Conservation (phyloP, 2,888 invertebrate species). For the Malthinus seriepunctatus region DNA sequence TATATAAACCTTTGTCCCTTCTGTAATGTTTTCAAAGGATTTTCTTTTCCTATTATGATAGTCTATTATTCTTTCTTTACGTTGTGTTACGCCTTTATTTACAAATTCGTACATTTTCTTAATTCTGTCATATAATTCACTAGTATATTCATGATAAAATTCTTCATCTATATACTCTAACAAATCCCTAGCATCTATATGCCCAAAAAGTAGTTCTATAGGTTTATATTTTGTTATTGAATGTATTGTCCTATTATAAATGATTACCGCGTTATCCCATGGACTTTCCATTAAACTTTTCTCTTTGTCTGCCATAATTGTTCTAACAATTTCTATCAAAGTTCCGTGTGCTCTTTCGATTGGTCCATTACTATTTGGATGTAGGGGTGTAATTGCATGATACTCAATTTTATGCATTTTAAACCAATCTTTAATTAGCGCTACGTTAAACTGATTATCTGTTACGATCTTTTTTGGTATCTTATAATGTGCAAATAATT, state of each 20-base stretch:
- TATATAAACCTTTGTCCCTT: neutral
- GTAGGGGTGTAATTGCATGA: neutral
- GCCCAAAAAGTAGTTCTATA: constrained; percentile 5
- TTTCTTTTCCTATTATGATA: no score
- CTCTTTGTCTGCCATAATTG: neutral
- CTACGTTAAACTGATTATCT: constrained; percentile 3
- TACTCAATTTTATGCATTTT: neutral
- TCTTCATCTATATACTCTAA: neutral
- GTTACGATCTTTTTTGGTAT: neutral
- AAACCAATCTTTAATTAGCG: constrained; percentile 1
- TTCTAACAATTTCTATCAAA: neutral
- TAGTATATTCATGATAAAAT: constrained; percentile 1
- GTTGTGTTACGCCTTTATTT: neutral
- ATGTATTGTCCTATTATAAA: constrained; percentile 1
- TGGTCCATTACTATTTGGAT: constrained; percentile 7
- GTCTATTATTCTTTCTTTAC: neutral
- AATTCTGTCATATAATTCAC: neutral
- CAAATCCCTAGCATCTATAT: neutral
- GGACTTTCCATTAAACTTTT: neutral
- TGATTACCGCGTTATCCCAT: neutral
- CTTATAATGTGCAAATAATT: constrained; percentile 5
- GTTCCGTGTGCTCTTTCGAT: constrained; percentile 2
- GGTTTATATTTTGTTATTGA: constrained; percentile 4
- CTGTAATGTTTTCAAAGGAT: neutral
- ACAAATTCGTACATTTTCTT: constrained; percentile 2